Evolutionary conservation across 2,797 vertebrate genomes (phyloP).

Genomic region (Gobionotothen gibberifrons): DNA sequence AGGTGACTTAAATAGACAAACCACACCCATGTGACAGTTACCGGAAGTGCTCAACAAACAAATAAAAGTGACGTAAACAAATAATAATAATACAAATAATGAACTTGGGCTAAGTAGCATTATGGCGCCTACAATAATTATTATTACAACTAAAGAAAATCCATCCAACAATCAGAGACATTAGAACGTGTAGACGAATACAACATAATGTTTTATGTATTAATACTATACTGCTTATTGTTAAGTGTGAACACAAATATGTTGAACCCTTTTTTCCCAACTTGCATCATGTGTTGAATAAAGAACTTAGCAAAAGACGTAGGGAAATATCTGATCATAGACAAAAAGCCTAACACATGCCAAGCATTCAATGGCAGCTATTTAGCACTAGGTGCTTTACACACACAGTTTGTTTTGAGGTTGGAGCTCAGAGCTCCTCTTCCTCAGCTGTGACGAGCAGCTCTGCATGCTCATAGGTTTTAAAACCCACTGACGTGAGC

Average conservation of each 20-base stretch:
- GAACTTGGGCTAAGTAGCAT: no score
- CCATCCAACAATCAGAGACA: background rate
- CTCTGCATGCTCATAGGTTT: background rate
- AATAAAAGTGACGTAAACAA: no score
- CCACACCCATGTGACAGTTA: no score
- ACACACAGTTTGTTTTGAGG: background rate
- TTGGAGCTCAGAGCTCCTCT: background rate
- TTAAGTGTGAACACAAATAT: no score
- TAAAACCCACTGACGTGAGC: conserved; percentile 34
- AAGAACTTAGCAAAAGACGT: background rate
- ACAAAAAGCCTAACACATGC: background rate
- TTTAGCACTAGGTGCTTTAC: background rate
- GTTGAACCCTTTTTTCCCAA: no score
- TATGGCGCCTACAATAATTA: no score
- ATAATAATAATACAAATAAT: no score
- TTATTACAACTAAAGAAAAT: conserved; percentile 13
- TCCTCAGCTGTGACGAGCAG: conserved; percentile 7
- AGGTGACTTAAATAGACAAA: no score
- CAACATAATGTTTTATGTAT: no score
- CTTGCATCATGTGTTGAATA: background rate
- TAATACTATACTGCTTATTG: no score
- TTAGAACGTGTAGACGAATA: no score
- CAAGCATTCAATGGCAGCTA: background rate
- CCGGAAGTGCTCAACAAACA: no score
- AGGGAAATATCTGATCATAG: background rate